A percentile compares a stretch with the other conserved stretches of the same genome.
phyloP scores from a whole-genome alignment of 2,113 vertebrate genomes.

The Ciconia boyciana region DNA sequence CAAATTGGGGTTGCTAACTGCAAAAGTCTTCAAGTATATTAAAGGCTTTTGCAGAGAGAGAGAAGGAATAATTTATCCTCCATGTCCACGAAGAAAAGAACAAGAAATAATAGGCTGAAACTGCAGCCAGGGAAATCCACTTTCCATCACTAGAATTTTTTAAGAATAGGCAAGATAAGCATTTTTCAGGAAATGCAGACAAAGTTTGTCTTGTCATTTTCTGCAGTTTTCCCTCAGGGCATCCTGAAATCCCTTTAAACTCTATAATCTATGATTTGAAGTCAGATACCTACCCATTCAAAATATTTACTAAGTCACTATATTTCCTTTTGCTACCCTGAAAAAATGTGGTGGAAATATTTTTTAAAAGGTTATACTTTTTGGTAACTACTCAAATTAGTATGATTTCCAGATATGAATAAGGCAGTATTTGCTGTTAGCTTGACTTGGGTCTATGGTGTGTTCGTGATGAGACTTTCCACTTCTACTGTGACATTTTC shows the following conservation, averaged over 20 bases:
- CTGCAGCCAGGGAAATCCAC: background rate
- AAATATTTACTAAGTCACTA: background rate
- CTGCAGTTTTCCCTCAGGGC: background rate
- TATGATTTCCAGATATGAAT: background rate
- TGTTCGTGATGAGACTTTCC: background rate
- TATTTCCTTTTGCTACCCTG: constrained; percentile 4
- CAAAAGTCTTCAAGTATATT: background rate
- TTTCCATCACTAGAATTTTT: background rate
- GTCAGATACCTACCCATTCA: background rate
- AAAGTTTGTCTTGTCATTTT: background rate
- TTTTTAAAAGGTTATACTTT: constrained; percentile 5
- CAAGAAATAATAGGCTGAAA: background rate
- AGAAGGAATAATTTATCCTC: background rate
- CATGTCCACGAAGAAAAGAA: background rate
- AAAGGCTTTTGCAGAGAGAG: background rate
- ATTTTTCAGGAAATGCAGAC: constrained; percentile 10
- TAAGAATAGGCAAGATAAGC: background rate
- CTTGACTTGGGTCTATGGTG: background rate
- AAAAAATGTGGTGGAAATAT: background rate
- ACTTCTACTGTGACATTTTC: background rate
- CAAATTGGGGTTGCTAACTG: background rate
- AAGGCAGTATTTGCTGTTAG: constrained; percentile 10
- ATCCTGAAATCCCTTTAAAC: constrained; percentile 22
- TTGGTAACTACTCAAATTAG: constrained; percentile 20
- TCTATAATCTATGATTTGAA: background rate